Base-by-base conservation (phyloP, 2,113 vertebrate genomes). In the Macrotis lagotis region DNA sequence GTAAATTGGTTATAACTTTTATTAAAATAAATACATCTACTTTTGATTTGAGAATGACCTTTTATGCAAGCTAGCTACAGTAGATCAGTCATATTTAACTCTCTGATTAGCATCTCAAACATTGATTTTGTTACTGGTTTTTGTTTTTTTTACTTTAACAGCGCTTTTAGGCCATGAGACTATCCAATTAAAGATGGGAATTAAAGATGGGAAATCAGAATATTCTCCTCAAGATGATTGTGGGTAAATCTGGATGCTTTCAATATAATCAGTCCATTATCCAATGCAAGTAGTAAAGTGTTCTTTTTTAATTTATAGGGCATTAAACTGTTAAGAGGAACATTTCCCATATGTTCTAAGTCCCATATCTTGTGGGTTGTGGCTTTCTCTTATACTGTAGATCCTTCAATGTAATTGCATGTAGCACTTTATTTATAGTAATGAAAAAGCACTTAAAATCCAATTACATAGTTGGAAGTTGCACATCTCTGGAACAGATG, bases 361-460 rank as follows among this genome's bases (percentile, higher is more conserved):
- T 91, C 53, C 48, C 0, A 0, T 94, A 96, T 95, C 92, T 90
- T 90, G 94, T 93, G 59, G 92, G 92, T 88, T 88, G 37, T 37
- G 52, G 50, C 51, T 89, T 96, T 89, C 92, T 95, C 95, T 94
- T 89, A 66, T 53, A 91, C 74, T 88, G 89, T 16, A 92, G 88
- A 94, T 52, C 94, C 95, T 93, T 91, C 92, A 93, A 0, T 83
- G 51, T 96, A 96, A 96, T 92, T 97, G 92, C 92, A 91, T 91
- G 51, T 93, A 95, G 90, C 96, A 95, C 66, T 96, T 95, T 95
- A 97, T 96, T 98, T 97, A 96, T 96, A 96, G 92, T 90, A 74
- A 94, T 88, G 91, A 96, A 97, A 96, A 93, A 93, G 59, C 90
- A 94, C 44, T 97, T 96, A 97, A 96, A 96, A 96, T 92, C 94